phyloP scores from a whole-genome alignment of 2,797 vertebrate genomes.

The Catamblyrhynchus diadema region DNA sequence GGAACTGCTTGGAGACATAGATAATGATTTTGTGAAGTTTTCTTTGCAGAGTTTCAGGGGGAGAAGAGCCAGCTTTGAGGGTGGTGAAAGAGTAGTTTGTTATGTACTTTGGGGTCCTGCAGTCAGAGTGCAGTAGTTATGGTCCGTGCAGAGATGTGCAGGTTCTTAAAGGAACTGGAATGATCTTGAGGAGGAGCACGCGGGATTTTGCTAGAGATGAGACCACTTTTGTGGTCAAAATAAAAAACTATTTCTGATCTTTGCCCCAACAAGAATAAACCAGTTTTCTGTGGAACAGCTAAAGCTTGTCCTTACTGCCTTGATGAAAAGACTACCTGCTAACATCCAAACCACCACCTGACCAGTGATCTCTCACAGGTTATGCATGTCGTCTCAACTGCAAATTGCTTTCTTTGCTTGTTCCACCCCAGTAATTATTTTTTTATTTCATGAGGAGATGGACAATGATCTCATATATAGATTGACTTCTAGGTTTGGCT shows the following conservation, averaged over 20 bases:
- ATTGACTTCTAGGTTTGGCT: not conserved
- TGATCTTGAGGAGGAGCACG: not conserved
- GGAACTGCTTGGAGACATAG: not conserved
- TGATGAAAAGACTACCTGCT: not conserved
- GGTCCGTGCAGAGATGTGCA: not conserved
- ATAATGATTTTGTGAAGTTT: not conserved
- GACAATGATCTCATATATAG: not conserved
- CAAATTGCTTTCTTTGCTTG: not conserved
- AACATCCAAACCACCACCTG: not conserved
- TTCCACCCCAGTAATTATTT: accelerated
- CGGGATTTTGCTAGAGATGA: not conserved
- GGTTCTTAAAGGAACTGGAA: not conserved
- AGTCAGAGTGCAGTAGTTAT: not conserved
- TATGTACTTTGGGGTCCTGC: not conserved
- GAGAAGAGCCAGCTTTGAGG: not conserved
- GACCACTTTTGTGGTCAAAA: not conserved
- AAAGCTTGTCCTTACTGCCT: not conserved
- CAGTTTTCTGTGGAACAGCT: not conserved
- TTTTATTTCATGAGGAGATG: not conserved
- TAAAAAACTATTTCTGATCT: not conserved
- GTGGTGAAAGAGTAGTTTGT: not conserved
- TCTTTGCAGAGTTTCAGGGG: not conserved
- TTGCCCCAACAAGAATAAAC: not conserved
- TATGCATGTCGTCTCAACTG: not conserved
- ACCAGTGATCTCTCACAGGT: not conserved